Evolutionary conservation across 2,797 vertebrate genomes (phyloP).

Genomic region (Hemibagrus guttatus): DNA sequence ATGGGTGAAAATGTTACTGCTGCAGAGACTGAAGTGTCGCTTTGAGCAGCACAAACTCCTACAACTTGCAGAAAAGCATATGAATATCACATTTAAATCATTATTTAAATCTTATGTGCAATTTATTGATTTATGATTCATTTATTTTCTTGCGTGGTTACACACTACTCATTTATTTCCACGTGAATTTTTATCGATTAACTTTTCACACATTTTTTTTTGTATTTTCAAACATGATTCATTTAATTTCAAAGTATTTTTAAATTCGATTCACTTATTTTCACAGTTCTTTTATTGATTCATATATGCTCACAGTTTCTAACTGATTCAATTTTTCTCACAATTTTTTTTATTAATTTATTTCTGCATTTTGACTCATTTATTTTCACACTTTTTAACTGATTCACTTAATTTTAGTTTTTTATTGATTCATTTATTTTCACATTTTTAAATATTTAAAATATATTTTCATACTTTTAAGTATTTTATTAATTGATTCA

Average conservation of each 20-base stretch:
- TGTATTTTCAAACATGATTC: neutral
- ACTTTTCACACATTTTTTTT: neutral
- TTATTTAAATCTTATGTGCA: neutral
- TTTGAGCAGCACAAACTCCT: neutral
- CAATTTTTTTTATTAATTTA: neutral
- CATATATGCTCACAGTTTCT: neutral
- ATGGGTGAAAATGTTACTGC: neutral
- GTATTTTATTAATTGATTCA: too few relatives aligned
- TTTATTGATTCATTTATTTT: neutral
- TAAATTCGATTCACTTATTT: neutral
- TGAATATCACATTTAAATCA: neutral
- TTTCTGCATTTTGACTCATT: neutral
- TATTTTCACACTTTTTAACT: neutral
- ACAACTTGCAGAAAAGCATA: neutral
- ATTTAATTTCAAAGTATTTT: neutral
- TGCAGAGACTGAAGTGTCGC: neutral
- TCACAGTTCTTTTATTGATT: neutral
- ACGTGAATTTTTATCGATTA: neutral
- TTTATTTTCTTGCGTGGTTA: neutral
- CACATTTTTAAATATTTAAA: too few relatives aligned
- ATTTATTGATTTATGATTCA: neutral
- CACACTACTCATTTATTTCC: neutral
- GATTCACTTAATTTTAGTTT: neutral
- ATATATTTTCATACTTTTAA: too few relatives aligned
- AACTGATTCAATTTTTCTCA: neutral